These are phyloP conservation scores for Embidobia sp. DNA, from an alignment of 2,888 invertebrate species.

Conservation along the genomic window DNA sequence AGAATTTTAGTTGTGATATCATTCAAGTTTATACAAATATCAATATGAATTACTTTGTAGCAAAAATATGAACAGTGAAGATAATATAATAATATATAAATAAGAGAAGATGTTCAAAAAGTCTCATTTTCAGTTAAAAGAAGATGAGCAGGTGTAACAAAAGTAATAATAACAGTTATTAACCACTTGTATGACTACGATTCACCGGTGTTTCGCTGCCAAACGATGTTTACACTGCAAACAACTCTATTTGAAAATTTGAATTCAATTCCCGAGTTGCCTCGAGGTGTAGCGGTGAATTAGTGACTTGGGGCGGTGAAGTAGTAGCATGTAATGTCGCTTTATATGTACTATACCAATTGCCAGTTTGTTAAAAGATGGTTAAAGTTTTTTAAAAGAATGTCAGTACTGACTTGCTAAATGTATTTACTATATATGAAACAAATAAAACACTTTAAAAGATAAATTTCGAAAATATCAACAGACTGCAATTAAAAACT, in stretches of 20 bases:
- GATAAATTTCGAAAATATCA: conserved; percentile 30
- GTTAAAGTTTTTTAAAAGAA: conserved; percentile 14
- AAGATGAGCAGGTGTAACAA: conserved; percentile 18
- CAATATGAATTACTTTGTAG: too few species aligned
- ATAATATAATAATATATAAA: too few species aligned
- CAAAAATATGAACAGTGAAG: too few species aligned
- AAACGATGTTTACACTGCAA: conserved; percentile 75
- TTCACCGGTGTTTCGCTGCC: conserved; percentile 65
- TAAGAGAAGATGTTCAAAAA: background rate
- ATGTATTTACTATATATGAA: conserved; percentile 7
- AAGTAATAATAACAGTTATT: conserved; percentile 62
- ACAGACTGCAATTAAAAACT: conserved; percentile 49
- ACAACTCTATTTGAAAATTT: conserved; percentile 73
- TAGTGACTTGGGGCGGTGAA: conserved; percentile 41
- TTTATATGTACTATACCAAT: conserved; percentile 49
- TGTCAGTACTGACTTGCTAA: background rate
- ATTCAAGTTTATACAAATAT: too few species aligned
- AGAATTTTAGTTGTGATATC: too few species aligned
- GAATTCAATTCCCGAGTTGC: conserved; percentile 73
- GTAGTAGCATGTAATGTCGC: conserved; percentile 40
- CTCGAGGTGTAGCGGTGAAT: conserved; percentile 49
- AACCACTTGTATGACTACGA: conserved; percentile 40
- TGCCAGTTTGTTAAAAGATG: conserved; percentile 34
- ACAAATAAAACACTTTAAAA: conserved; percentile 6
- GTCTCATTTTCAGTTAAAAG: background rate